Evolutionary conservation across 1,140 invertebrate genomes (phyloP).

Genomic region (Centruroides vittatus): DNA sequence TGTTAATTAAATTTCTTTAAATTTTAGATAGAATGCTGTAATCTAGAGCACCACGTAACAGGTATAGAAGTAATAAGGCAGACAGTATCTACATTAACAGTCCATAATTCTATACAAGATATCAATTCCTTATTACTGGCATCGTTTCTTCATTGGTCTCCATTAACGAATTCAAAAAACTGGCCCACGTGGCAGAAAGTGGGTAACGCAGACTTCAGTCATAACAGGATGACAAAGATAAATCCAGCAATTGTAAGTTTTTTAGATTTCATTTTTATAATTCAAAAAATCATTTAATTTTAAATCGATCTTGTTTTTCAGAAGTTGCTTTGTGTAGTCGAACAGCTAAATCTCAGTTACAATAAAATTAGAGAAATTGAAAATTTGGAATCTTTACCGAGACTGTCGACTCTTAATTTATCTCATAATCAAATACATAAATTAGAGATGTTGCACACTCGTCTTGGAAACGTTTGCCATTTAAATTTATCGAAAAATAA

Average conservation of each 20-base stretch:
- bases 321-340: slow-evolving; percentile 58
- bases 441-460: slow-evolving; percentile 61
- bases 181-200: slow-evolving; percentile 48
- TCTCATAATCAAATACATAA: slow-evolving; percentile 51
- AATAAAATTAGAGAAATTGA: slow-evolving; percentile 59
- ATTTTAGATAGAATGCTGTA: slow-evolving; percentile 4
- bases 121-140: slow-evolving; percentile 58
- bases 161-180: slow-evolving; percentile 7
- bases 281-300: not conserved
- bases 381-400: slow-evolving; percentile 59
- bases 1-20: not conserved
- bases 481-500: slow-evolving; percentile 79
- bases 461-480: slow-evolving; percentile 71
- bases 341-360: slow-evolving; percentile 49
- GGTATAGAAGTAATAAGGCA: not conserved
- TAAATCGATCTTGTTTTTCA: slow-evolving; percentile 19
- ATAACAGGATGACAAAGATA: slow-evolving; percentile 59
- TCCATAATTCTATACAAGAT: slow-evolving; percentile 21
- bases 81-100: slow-evolving; percentile 4
- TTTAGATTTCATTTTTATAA: slow-evolving; percentile 2
- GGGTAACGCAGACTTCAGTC: slow-evolving; percentile 53
- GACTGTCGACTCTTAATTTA: slow-evolving; percentile 56
- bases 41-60: not conserved
- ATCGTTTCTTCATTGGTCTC: slow-evolving; percentile 47
- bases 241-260: slow-evolving; percentile 51